A percentile compares a stretch with the other conserved stretches of the same genome.
These are phyloP conservation scores for Hypsibius dujardini DNA, from an alignment of 1,140 invertebrate genomes.

Conservation along the genomic window DNA sequence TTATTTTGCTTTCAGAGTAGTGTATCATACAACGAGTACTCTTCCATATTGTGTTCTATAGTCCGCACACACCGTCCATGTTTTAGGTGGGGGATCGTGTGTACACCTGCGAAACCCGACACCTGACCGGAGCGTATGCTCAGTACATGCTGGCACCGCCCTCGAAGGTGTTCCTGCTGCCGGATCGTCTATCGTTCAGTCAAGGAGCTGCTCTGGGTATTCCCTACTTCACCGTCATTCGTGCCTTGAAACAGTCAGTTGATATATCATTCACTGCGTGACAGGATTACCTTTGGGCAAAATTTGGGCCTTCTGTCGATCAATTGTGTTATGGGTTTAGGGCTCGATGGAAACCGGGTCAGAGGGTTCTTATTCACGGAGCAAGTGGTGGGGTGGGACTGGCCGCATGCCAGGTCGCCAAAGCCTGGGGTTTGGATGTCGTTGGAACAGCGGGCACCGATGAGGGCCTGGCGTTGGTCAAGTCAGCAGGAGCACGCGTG, in stretches of 20 bases:
- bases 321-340: slow-evolving; percentile 27
- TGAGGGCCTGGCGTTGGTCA: slow-evolving; percentile 37
- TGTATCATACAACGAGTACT: too few species aligned
- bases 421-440: slow-evolving; percentile 33
- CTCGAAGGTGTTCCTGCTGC: slow-evolving; percentile 30
- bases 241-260: slow-evolving; percentile 23
- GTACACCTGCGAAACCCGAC: slow-evolving; percentile 28
- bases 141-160: slow-evolving; percentile 34
- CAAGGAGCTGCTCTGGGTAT: slow-evolving; percentile 41
- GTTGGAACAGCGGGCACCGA: slow-evolving; percentile 38
- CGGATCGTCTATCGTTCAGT: slow-evolving; percentile 34
- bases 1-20: too few species aligned
- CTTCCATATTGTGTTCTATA: too few species aligned
- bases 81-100: slow-evolving; percentile 39
- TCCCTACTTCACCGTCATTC: slow-evolving; percentile 40
- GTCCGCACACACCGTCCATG: too few species aligned
- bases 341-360: slow-evolving; percentile 33
- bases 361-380: slow-evolving; percentile 43
- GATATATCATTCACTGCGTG: too few species aligned
- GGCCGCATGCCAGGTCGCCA: slow-evolving; percentile 41
- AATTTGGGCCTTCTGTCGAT: background rate
- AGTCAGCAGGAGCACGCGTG: slow-evolving; percentile 35
- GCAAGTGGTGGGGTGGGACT: slow-evolving; percentile 45
- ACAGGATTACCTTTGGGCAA: background rate
- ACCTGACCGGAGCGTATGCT: slow-evolving; percentile 36